Evolutionary conservation across 2,113 vertebrate species (phyloP).

Genomic region (Haliaeetus leucogaster): DNA sequence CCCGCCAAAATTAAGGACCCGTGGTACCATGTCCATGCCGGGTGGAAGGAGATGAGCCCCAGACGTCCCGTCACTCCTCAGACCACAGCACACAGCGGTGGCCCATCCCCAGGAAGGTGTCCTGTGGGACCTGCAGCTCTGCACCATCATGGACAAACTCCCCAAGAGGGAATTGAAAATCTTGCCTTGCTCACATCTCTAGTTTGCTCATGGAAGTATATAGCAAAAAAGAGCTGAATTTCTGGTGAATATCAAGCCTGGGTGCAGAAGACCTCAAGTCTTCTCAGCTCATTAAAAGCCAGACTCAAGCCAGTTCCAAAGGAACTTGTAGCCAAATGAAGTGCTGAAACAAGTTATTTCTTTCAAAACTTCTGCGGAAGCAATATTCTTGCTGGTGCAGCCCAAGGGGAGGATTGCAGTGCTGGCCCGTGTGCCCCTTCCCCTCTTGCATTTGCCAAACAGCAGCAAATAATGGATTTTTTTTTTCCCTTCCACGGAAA

Average conservation of each 20-base stretch:
- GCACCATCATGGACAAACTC: neutral
- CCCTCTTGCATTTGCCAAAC: neutral
- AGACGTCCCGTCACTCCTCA: fast-evolving
- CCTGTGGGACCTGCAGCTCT: neutral
- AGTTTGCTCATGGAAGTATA: neutral
- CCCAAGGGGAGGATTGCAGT: neutral
- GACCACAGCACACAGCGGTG: neutral
- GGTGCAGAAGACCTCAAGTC: neutral
- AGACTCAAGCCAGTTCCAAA: neutral
- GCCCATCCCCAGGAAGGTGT: neutral
- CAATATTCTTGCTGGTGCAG: neutral
- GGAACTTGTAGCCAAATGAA: constrained; percentile 17
- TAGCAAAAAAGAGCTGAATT: neutral
- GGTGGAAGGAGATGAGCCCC: neutral
- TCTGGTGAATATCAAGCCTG: neutral
- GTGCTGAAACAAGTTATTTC: constrained; percentile 15
- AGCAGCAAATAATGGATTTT: neutral
- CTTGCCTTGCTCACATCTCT: fast-evolving
- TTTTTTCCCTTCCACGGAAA: neutral
- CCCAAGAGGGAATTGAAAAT: neutral
- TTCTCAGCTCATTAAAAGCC: constrained; percentile 33
- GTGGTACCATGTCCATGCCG: fast-evolving
- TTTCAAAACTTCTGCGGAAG: neutral
- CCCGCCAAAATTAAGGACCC: neutral
- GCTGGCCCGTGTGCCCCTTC: neutral